Base-by-base conservation (phyloP, 2,113 vertebrate genomes). In the Dicaeum eximium region DNA sequence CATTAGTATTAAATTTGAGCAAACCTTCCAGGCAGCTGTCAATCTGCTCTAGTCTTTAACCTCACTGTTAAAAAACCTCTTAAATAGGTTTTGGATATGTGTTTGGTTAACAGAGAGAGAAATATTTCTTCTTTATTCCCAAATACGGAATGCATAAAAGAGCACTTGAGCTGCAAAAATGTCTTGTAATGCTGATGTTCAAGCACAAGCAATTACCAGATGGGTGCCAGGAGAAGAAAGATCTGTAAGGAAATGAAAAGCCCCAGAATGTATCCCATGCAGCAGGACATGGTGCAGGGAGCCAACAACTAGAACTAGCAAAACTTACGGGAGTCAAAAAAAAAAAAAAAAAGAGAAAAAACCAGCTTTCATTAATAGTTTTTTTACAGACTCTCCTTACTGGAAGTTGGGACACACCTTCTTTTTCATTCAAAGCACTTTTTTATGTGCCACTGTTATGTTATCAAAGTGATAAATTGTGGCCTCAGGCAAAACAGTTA, bases 181-280 rank as follows among this genome's bases (percentile, higher is more conserved):
- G 13, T 28, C 61, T 69, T 31, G 28, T 58, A 58, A 57, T 47
- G 45, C 45, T 65, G 45, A n/a, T 65, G 33, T 77, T 77, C 50
- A 53, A 86, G 62, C 27, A 44, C 38, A 64, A 73, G 31, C 33
- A 56, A 28, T 38, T 77, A 37, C 22, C 42, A 70, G 42, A 21
- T 11, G 30, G 27, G 13, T 82, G 23, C 17, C 37, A 65, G 53
- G 23, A 81, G 37, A 45, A 51, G 23, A 80, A 74, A 38, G 33
- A 48, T 58, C 24, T 0, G 0, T 28, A 22, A 71, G 35, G 14
- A 22, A 74, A 51, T 37, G 0, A 2, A 67, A 51, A 82, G 28
- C 21, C n/a, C 4, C 0, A 50, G n/a, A 82, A 23, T 3, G 7
- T 30, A 6, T 42, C 8, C 23, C 15, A 6, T 10, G 12, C 24